Base-by-base conservation (phyloP, 1,140 invertebrate genomes). In the Drosophila pseudoananassae region DNA sequence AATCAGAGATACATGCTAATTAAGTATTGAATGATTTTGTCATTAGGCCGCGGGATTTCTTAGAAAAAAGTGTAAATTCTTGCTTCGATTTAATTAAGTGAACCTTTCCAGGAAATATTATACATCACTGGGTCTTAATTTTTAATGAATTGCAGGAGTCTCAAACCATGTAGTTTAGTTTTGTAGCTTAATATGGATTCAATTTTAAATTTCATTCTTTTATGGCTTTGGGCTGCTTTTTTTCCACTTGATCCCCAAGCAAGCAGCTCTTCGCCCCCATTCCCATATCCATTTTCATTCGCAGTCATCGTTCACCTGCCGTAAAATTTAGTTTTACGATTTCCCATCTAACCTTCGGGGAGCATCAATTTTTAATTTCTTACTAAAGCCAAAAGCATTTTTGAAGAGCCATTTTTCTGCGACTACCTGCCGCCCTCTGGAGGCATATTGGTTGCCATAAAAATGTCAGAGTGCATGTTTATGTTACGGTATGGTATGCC, bases 251-350 rank as follows among this genome's bases (percentile, higher is more conserved):
- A 38, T 52, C 38, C 49, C 6, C 7, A 8, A 33, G 60, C 64
- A 20, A n/a, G 23, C 45, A 36, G n/a, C 8, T 50, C 4, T 15
- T 14, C 8, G 15, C 4, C 4, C 15, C 50, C 40, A 23, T 40
- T 52, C 29, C 14, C 29, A 36, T 36, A 36, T 36, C 50, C 43
- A 17, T 27, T 33, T 43, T 27, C 14, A 31, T 36, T 17, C 3
- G 12, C 57, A 27, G 47, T 36, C 58, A 63, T 64, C 59, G 40
- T 58, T 50, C 53, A 70, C 25, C 43, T 46, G 70, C 43, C 69
- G 45, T 73, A 73, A 73, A 73, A 63, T 73, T 73, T 73, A 73
- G 69, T 73, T 73, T 73, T 73, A 73, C 70, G 70, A 73, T 73
- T 53, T 60, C 53, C 43, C 14, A 27, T 43, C 43, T 40, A n/a